A percentile compares a stretch with the other conserved stretches of the same genome.
These are phyloP conservation scores for Aphodius sticticus DNA, from an alignment of 2,888 invertebrate species.

Conservation along the genomic window DNA sequence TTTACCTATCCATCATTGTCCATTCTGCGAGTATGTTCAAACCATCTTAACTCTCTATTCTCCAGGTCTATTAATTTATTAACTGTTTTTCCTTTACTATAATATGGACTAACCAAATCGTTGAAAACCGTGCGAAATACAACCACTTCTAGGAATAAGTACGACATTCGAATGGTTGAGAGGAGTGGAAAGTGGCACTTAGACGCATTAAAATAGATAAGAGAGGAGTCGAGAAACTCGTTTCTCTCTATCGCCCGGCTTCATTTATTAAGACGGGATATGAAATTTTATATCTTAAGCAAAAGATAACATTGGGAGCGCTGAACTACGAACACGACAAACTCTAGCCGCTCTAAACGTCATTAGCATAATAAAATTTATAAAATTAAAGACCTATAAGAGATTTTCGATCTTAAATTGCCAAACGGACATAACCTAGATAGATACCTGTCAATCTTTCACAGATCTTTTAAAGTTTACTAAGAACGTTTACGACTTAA, in stretches of 20 bases:
- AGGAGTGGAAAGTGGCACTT: not conserved
- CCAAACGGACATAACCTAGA: too few species aligned
- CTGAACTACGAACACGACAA: not conserved
- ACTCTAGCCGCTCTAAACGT: not conserved
- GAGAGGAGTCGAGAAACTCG: not conserved
- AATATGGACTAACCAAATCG: not conserved
- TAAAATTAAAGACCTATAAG: not conserved
- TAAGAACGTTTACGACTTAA: too few species aligned
- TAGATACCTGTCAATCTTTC: too few species aligned
- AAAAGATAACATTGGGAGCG: not conserved
- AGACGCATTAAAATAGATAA: not conserved
- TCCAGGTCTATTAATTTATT: too few species aligned
- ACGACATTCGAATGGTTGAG: not conserved
- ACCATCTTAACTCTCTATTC: too few species aligned
- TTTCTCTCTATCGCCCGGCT: not conserved
- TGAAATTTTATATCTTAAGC: conserved; percentile 4
- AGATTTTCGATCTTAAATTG: too few species aligned
- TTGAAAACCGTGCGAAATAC: not conserved
- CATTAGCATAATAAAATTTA: not conserved
- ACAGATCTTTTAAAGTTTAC: too few species aligned
- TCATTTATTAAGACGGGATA: not conserved
- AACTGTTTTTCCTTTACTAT: too few species aligned
- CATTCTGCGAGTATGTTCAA: too few species aligned
- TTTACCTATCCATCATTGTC: too few species aligned
- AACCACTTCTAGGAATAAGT: not conserved